Conservation (phyloP, 2,797 vertebrate genomes). For the Momotus momota region DNA sequence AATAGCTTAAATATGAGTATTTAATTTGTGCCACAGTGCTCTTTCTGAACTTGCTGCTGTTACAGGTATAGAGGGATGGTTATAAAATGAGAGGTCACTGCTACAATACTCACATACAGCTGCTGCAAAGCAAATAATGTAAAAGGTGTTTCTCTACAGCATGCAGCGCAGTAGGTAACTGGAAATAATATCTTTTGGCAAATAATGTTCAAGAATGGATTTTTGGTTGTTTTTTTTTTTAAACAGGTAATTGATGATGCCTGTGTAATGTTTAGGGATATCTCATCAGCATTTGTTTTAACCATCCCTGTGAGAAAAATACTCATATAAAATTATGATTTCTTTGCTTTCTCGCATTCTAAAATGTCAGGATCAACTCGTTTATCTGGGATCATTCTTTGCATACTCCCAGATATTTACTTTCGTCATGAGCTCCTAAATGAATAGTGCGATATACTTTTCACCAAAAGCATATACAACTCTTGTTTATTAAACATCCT, state of each 20-base stretch:
- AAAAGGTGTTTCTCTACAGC: neutral
- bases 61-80: neutral
- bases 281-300: constrained; percentile 71
- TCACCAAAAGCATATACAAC: neutral
- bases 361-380: constrained; percentile 42
- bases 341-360: constrained; percentile 56
- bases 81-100: neutral
- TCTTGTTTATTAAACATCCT: constrained; percentile 5
- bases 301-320: constrained; percentile 70
- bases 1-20: neutral
- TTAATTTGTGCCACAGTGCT: neutral
- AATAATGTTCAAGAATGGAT: constrained; percentile 65
- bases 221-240: neutral
- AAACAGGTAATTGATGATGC: constrained; percentile 58
- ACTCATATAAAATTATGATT: constrained; percentile 63
- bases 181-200: constrained; percentile 58
- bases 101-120: neutral
- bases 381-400: constrained; percentile 26
- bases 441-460: neutral
- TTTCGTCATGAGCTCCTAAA: neutral
- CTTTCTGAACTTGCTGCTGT: neutral
- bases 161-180: neutral
- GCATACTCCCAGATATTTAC: neutral
- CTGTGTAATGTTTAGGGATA: constrained; percentile 52
- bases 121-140: neutral